phyloP scores from a whole-genome alignment of 1,140 invertebrate species.

The Caenorhabditis tropicalis region DNA sequence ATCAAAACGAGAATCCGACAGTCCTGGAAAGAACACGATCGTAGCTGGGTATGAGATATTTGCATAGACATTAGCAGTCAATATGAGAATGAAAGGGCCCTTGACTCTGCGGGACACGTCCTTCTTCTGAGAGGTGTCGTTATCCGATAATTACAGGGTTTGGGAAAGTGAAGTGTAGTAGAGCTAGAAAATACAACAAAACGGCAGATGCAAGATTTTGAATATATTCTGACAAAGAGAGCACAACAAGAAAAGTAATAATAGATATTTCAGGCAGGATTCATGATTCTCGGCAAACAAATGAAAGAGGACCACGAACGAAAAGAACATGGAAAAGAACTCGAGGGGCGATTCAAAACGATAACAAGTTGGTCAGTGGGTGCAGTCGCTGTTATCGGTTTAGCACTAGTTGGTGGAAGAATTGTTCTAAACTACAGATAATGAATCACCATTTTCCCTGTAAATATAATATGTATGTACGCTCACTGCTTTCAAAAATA shows the following conservation, averaged over 20 bases:
- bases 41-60: conserved; percentile 51
- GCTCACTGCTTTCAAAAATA: background rate
- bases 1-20: conserved; percentile 47
- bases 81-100: background rate
- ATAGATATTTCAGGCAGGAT: conserved; percentile 21
- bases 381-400: background rate
- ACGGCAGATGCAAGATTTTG: background rate
- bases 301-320: too few species aligned
- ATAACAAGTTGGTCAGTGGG: background rate
- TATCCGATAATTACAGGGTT: conserved; percentile 33
- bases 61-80: conserved; percentile 37
- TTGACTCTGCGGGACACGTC: conserved; percentile 10
- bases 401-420: background rate
- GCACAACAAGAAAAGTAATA: background rate
- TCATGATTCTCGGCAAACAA: conserved; percentile 16
- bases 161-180: conserved; percentile 14
- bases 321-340: too few species aligned
- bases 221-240: background rate
- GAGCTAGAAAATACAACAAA: background rate
- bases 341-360: background rate
- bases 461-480: background rate
- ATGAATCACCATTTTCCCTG: background rate
- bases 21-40: conserved; percentile 29
- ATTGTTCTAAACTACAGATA: background rate
- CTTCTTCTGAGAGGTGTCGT: background rate